A percentile compares a stretch with the other conserved stretches of the same genome.
Conservation (phyloP, 2,113 vertebrate genomes). For the Tragelaphus imberbis region DNA sequence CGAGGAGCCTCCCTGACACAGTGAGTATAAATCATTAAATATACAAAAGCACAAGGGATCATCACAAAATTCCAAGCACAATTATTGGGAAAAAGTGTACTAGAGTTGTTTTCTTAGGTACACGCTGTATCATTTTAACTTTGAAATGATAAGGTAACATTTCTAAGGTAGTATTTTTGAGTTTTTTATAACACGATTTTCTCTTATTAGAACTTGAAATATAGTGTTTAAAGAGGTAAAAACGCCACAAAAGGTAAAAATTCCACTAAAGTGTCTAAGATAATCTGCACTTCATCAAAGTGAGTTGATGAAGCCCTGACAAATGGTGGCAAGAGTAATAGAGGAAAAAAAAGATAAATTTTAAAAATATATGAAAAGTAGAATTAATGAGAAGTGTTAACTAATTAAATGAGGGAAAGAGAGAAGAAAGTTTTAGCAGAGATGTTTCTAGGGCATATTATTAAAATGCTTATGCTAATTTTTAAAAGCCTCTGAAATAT, state of each 20-base stretch:
- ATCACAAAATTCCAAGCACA: not conserved
- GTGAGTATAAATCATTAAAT: not conserved
- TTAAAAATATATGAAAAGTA: not conserved
- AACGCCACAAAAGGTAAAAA: not conserved
- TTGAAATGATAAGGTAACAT: not conserved
- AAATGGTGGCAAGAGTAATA: not conserved
- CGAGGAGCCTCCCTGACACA: not conserved
- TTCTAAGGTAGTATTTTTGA: not conserved
- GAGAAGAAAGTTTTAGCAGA: not conserved
- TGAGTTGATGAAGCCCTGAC: not conserved
- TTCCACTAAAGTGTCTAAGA: not conserved
- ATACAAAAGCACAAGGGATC: not conserved
- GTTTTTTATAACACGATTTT: not conserved
- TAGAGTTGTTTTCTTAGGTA: not conserved
- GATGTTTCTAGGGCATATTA: not conserved
- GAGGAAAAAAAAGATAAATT: not conserved
- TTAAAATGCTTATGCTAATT: not conserved
- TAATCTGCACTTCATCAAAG: not conserved
- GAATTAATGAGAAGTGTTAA: not conserved
- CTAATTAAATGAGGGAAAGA: not conserved
- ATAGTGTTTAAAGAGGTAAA: not conserved
- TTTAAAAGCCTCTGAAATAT: not conserved
- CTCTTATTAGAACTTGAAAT: conserved; percentile 10
- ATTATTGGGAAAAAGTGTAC: not conserved
- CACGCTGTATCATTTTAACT: not conserved